phyloP scores from a whole-genome alignment of 2,888 invertebrate species.

The Pristionchus mayeri region DNA sequence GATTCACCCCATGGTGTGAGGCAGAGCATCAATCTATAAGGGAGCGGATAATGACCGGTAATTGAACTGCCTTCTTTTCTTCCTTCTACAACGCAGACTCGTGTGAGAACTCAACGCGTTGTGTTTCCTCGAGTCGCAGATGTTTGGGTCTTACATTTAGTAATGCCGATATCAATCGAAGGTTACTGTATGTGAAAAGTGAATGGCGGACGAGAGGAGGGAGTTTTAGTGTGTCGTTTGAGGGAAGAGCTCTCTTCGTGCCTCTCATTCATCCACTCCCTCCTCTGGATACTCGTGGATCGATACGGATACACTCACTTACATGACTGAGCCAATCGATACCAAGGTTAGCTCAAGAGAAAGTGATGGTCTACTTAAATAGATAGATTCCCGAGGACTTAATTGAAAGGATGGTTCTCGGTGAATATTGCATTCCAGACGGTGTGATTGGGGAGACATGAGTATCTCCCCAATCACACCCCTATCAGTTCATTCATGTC shows the following conservation, averaged over 20 bases:
- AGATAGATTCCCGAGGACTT: no score
- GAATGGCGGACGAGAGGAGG: background rate
- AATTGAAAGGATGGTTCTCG: background rate
- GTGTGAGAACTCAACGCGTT: background rate
- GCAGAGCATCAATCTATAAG: constrained; percentile 16
- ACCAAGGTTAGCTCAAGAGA: no score
- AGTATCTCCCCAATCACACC: background rate
- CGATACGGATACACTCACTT: constrained; percentile 44
- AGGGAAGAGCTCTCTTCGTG: background rate
- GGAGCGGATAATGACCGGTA: background rate
- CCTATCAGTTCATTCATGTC: background rate
- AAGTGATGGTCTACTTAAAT: no score
- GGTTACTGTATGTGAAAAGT: background rate
- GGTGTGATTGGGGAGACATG: background rate
- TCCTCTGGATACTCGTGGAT: constrained; percentile 38
- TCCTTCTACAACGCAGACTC: background rate
- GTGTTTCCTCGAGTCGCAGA: background rate
- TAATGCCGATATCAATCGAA: no score
- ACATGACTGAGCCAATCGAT: constrained; percentile 46
- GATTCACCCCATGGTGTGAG: constrained; percentile 47
- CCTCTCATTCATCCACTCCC: constrained; percentile 22
- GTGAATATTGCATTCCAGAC: background rate
- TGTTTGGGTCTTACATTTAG: no score
- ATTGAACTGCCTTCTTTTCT: background rate
- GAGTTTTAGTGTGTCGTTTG: background rate